Evolutionary conservation across 2,797 vertebrate genomes (phyloP).

Genomic region (Helicolenus hilgendorfi): DNA sequence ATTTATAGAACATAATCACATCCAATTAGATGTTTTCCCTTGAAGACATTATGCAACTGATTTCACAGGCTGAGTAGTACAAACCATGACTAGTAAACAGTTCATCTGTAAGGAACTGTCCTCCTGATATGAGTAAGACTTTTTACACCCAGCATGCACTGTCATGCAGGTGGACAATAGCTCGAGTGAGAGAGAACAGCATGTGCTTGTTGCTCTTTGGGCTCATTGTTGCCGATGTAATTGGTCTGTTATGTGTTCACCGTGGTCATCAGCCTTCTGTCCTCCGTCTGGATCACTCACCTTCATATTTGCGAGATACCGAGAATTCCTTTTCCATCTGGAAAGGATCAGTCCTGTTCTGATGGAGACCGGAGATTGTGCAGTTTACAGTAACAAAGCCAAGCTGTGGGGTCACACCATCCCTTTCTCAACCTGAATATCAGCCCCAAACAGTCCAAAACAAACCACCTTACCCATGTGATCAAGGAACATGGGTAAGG

Average conservation of each 20-base stretch:
- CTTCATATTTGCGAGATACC: slow-evolving; percentile 26
- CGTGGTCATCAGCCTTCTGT: neutral
- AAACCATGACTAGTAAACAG: neutral
- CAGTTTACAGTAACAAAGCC: slow-evolving; percentile 1
- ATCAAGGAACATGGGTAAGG: neutral
- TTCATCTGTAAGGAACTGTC: neutral
- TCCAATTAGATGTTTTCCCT: neutral
- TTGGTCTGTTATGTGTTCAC: neutral
- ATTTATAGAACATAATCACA: neutral
- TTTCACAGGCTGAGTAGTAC: neutral
- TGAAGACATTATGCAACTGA: neutral
- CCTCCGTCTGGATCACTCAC: neutral
- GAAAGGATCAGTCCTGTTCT: slow-evolving; percentile 29
- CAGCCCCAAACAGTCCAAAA: neutral
- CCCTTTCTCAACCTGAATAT: neutral
- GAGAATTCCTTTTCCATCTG: slow-evolving; percentile 46
- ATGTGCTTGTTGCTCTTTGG: neutral
- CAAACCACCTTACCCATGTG: neutral
- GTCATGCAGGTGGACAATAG: neutral
- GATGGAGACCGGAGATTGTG: slow-evolving; percentile 12
- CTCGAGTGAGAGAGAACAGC: neutral
- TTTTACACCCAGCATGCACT: neutral
- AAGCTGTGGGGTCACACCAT: neutral
- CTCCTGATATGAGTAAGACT: neutral
- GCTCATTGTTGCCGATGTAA: neutral